Evolutionary conservation across 2,797 vertebrate genomes (phyloP).

Genomic region (Neoniphon sammara): DNA sequence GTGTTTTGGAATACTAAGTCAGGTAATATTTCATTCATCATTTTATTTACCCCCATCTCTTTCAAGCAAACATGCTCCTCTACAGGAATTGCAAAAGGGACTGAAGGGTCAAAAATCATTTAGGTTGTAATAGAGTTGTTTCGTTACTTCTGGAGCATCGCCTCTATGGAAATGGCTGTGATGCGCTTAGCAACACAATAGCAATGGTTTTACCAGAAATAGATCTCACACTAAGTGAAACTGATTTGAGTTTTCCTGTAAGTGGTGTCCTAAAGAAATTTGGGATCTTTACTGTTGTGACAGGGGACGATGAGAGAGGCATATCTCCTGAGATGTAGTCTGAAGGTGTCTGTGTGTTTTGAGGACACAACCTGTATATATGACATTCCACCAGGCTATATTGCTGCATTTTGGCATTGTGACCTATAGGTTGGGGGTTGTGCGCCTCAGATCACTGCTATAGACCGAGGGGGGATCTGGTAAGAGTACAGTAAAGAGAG

Average conservation of each 20-base stretch:
- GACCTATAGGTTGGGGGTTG: slow-evolving; percentile 75
- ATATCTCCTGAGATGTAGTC: slow-evolving; percentile 62
- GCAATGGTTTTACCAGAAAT: slow-evolving; percentile 61
- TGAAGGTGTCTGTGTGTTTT: slow-evolving; percentile 76
- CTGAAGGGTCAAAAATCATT: slow-evolving; percentile 41
- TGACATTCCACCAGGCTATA: slow-evolving; percentile 79
- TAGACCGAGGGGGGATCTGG: slow-evolving; percentile 70
- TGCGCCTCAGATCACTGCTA: slow-evolving; percentile 66
- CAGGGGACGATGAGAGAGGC: slow-evolving; percentile 53
- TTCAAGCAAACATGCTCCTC: slow-evolving; percentile 15
- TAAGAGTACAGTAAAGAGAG: slow-evolving; percentile 77
- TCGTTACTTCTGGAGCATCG: slow-evolving; percentile 20
- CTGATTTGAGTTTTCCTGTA: slow-evolving; percentile 46
- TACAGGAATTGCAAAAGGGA: slow-evolving; percentile 19
- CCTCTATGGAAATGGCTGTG: slow-evolving; percentile 52
- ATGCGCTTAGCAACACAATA: slow-evolving; percentile 57
- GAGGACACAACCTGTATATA: slow-evolving; percentile 75
- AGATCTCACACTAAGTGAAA: slow-evolving; percentile 48
- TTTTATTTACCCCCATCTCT: background rate
- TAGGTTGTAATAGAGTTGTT: slow-evolving; percentile 36
- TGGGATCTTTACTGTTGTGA: slow-evolving; percentile 40
- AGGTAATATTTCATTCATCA: slow-evolving; percentile 36
- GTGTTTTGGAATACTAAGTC: slow-evolving; percentile 26
- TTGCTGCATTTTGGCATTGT: slow-evolving; percentile 63
- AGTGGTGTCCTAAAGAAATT: slow-evolving; percentile 43